phyloP scores from a whole-genome alignment of 2,888 invertebrate species.

The Saturnia pavonia region DNA sequence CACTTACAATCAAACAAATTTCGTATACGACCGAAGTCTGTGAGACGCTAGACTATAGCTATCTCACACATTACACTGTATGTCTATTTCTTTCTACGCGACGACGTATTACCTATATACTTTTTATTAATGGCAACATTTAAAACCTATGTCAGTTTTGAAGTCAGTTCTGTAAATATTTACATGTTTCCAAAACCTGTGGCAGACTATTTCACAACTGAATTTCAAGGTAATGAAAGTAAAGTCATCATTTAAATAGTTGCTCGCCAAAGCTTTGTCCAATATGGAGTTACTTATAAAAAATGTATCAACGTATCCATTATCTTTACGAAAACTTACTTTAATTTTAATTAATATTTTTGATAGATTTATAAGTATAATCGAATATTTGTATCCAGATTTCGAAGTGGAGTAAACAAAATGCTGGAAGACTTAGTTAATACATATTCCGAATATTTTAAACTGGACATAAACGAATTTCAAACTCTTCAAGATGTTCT shows the following conservation, averaged over 20 bases:
- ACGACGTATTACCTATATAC: too few relatives aligned
- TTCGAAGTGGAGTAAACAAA: slow-evolving; percentile 53
- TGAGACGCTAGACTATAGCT: too few relatives aligned
- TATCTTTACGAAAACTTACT: slow-evolving; percentile 58
- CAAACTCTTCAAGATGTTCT: slow-evolving; percentile 83
- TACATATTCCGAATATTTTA: slow-evolving; percentile 81
- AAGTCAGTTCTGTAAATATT: neutral
- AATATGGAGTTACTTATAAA: slow-evolving; percentile 65
- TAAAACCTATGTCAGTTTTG: too few relatives aligned
- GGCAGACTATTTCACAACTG: slow-evolving; percentile 34
- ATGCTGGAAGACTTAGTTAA: slow-evolving; percentile 78
- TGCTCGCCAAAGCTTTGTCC: neutral
- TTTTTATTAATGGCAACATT: too few relatives aligned
- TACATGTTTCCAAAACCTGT: neutral
- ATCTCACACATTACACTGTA: too few relatives aligned
- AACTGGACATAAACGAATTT: slow-evolving; percentile 78
- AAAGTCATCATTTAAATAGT: neutral
- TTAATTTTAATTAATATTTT: slow-evolving; percentile 63
- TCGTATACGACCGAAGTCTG: too few relatives aligned
- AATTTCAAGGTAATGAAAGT: slow-evolving; percentile 35
- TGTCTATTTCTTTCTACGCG: too few relatives aligned
- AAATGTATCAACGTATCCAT: slow-evolving; percentile 55
- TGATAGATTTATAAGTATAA: slow-evolving; percentile 59
- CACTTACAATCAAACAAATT: too few relatives aligned
- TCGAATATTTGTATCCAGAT: slow-evolving; percentile 74